Evolutionary conservation across 2,888 invertebrate genomes (phyloP), one percentile per base, ranked within the genome.

Genomic region (Drosophila parthenogenetica): DNA sequence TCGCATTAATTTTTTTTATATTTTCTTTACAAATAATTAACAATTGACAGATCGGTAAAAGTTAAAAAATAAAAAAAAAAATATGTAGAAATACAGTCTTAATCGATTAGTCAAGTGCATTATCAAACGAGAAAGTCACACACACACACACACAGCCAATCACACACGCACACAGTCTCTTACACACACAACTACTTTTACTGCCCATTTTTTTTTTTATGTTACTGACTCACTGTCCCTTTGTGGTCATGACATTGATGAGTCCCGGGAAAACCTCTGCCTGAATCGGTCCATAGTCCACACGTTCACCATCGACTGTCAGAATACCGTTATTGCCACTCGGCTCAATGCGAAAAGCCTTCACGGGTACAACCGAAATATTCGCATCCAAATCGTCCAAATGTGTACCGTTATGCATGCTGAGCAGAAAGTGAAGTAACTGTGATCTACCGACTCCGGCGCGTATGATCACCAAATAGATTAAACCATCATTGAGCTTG

Each of bases 301-400:
- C 96, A 37, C 95, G 94, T 91, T 99, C 99, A 0, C 99, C 99
- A 91, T 99, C 99, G 0, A 99, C 96, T 1, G 97, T 96, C 59
- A 99, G 93, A 79, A 96, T 94, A 0, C 98, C 98, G 11, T 93
- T 93, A 50, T 94, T 93, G 11, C 94, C 93, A 2, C 39, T 91
- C 0, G 98, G 98, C 78, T 97, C 97, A 89, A 99, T 95, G 69
- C 98, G 94, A 93, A 99, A 98, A 4, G 98, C 98, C 74, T 95
- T 95, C 1, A 98, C 98, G 0, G 98, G 96, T 66, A 98, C 93
- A 93, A 97, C 94, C 87, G 94, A 93, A 19, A 95, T 93, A 71
- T 93, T 93, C 75, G 96, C 95, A 86, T 96, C 95, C 51, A 29
- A 8, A 2, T 94, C 95, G 69, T 94, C 93, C 43, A 97, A 93